Base-by-base conservation (phyloP, 2,113 vertebrate genomes). In the Brachypteracias leptosomus region DNA sequence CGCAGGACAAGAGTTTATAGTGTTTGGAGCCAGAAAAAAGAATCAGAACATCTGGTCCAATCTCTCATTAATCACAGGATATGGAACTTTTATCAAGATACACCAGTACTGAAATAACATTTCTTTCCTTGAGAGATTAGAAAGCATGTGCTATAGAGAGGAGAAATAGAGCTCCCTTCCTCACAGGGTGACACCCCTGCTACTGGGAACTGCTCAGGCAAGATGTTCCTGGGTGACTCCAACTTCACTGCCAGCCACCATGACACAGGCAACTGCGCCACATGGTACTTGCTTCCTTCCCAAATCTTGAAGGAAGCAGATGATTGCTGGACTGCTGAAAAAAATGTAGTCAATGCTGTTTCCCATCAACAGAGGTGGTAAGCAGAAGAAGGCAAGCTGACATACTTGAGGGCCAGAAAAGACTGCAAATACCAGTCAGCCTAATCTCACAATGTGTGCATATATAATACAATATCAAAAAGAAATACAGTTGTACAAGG, bases 261-360 rank as follows among this genome's bases (percentile, higher is more conserved):
- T 16, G 14, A 22, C 2, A 3, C 49, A 68, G 24, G 22, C 0
- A 0, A 29, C 33, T 15, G 20, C 1, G 2, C 59, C 59, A 49
- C 0, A 0, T 3, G 6, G 52, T 12, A 8, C 17, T 28, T 0
- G 0, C 70, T 81, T 58, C 57, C 33, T 68, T 61, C 65, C 38
- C 75, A 85, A 26, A 42, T 67, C 57, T 62, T 68, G 57, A 59
- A 72, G 35, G 35, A 88, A 82, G 52, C 17, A 40, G 42, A 67
- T 52, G 11, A 72, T 47, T 57, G 25, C 16, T 3, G 7, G 47
- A 85, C 8, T 40, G 16, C 0, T 2, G 7, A 59, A 91, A 51
- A 16, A 91, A 91, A 81, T 62, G 19, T 74, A 81, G 77, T 85
- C 38, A 33, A 2, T 78, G 13, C 11, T 57, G 16, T 78, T 89